These are phyloP conservation scores for Lypha dubia DNA, from an alignment of 2,888 invertebrate species.

Conservation along the genomic window DNA sequence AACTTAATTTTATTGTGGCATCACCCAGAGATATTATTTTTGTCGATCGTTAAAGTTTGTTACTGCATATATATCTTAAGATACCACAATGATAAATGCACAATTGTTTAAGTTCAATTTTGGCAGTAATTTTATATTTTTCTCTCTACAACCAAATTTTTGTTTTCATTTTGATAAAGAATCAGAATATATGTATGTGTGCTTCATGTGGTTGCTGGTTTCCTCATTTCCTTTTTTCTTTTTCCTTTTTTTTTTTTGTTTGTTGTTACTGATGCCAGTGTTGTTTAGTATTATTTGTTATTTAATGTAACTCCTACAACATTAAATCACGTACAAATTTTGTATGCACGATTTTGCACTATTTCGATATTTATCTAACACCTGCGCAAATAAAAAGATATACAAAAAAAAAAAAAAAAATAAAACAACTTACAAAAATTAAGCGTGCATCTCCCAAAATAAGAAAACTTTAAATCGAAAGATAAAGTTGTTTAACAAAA, in stretches of 20 bases:
- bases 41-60: too few species aligned
- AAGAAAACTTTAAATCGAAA: background rate
- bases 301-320: slow-evolving; percentile 80
- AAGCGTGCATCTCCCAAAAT: slow-evolving; percentile 59
- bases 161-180: slow-evolving; percentile 60
- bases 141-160: slow-evolving; percentile 27
- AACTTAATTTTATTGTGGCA: slow-evolving; percentile 37
- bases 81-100: slow-evolving; percentile 55
- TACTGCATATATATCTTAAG: slow-evolving; percentile 34
- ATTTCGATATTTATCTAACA: slow-evolving; percentile 82
- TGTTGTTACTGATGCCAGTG: slow-evolving; percentile 40
- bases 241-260: background rate
- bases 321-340: slow-evolving; percentile 83
- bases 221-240: background rate
- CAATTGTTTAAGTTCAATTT: slow-evolving; percentile 34
- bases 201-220: slow-evolving; percentile 27
- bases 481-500: slow-evolving; percentile 9
- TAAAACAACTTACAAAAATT: slow-evolving; percentile 11
- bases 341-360: slow-evolving; percentile 82
- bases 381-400: slow-evolving; percentile 77
- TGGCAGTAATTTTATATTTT: background rate
- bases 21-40: slow-evolving; percentile 21
- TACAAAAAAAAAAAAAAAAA: too few species aligned
- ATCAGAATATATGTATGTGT: slow-evolving; percentile 57
- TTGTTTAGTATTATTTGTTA: slow-evolving; percentile 62